phyloP scores from a whole-genome alignment of 2,113 vertebrate genomes.

The Strix uralensis region DNA sequence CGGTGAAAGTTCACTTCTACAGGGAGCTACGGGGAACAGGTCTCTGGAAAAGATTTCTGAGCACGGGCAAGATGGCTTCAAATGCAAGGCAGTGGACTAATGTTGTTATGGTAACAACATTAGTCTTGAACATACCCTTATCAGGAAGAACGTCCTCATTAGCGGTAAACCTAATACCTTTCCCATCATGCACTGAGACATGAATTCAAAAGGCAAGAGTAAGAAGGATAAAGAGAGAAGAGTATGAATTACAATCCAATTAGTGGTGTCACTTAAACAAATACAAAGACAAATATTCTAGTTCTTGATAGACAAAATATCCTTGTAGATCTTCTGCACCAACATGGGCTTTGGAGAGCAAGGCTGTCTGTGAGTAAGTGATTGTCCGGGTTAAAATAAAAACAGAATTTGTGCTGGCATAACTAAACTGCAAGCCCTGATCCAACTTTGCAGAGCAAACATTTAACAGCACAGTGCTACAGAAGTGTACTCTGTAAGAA shows the following conservation, averaged over 20 bases:
- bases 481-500: not conserved
- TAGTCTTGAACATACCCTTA: conserved; percentile 86
- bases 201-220: conserved; percentile 79
- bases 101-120: conserved; percentile 64
- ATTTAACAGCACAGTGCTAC: not conserved
- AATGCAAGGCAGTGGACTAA: conserved; percentile 39
- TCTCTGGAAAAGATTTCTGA: conserved; percentile 24
- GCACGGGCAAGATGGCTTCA: conserved; percentile 1
- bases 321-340: not conserved
- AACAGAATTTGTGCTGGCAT: not conserved
- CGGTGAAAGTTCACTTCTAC: not conserved
- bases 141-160: conserved; percentile 91
- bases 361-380: not conserved
- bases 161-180: conserved; percentile 94
- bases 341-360: not conserved
- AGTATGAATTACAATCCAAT: conserved; percentile 53
- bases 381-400: not conserved
- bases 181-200: conserved; percentile 93
- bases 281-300: conserved; percentile 3
- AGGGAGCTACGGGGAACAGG: not conserved
- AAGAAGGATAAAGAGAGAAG: conserved; percentile 77
- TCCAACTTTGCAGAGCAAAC: not conserved
- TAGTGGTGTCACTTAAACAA: not conserved
- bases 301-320: not conserved
- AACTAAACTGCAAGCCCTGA: not conserved